These are phyloP conservation scores for Meta bourneti DNA, from an alignment of 2,888 invertebrate genomes.

Conservation along the genomic window DNA sequence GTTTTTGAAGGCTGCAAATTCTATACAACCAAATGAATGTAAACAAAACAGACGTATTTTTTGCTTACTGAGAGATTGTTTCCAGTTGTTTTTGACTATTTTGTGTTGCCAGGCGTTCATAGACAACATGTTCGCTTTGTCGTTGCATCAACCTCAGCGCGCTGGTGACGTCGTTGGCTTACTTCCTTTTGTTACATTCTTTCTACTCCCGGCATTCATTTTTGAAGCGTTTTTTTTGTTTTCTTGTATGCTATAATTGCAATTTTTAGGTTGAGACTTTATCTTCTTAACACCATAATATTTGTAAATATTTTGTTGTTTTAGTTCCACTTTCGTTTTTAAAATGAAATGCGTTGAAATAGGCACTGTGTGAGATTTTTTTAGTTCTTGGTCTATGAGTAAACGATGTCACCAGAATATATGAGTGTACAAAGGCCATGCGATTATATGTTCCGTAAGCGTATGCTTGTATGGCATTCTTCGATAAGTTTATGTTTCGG, in stretches of 20 bases:
- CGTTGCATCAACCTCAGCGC: slow-evolving; percentile 26
- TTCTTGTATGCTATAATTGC: background rate
- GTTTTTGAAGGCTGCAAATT: slow-evolving; percentile 46
- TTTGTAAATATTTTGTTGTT: background rate
- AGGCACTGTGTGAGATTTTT: background rate
- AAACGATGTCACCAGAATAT: background rate
- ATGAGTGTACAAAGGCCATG: background rate
- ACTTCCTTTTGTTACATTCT: background rate
- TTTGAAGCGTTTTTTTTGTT: background rate
- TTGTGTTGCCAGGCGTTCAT: slow-evolving; percentile 28
- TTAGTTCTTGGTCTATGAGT: background rate
- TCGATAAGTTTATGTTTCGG: background rate
- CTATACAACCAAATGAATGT: background rate
- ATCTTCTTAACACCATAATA: background rate
- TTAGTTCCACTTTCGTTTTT: slow-evolving; percentile 1
- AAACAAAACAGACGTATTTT: background rate
- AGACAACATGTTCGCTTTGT: slow-evolving; percentile 36
- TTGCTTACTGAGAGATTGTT: too few relatives aligned
- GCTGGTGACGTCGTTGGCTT: slow-evolving; percentile 51
- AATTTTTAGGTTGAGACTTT: background rate
- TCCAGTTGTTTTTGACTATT: background rate
- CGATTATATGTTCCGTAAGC: background rate
- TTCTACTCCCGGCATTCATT: background rate
- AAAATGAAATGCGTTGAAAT: too few relatives aligned
- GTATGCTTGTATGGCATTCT: background rate